A percentile compares a stretch with the other conserved stretches of the same genome.
phyloP scores from a whole-genome alignment of 2,888 invertebrate genomes.

The Melieria picta region DNA sequence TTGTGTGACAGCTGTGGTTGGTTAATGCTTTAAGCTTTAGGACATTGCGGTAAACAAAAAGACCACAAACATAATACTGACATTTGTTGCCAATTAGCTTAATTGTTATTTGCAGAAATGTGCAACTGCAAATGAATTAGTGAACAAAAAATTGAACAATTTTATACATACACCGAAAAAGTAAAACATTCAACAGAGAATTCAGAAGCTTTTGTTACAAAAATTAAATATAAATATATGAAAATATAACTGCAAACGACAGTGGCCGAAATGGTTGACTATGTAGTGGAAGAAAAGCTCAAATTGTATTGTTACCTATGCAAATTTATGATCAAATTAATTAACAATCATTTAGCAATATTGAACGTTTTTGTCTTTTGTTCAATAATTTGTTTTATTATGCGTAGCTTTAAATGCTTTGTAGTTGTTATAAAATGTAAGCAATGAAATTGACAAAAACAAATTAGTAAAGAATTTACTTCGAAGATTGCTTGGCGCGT shows the following conservation, averaged over 20 bases:
- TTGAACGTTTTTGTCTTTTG: neutral
- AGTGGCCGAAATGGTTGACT: constrained; percentile 16
- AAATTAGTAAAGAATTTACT: neutral
- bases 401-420: neutral
- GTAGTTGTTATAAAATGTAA: constrained; percentile 10
- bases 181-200: no score
- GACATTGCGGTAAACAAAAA: constrained; percentile 15
- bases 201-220: no score
- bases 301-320: constrained; percentile 21
- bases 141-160: neutral
- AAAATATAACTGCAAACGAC: no score
- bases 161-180: no score
- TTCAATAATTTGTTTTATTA: neutral
- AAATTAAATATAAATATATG: no score
- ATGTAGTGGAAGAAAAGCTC: constrained; percentile 29
- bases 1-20: no score
- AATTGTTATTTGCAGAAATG: constrained; percentile 27
- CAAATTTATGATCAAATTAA: constrained; percentile 7
- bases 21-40: constrained; percentile 11
- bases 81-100: constrained; percentile 46
- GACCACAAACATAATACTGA: constrained; percentile 18
- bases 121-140: constrained; percentile 13
- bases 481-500: neutral
- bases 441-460: neutral
- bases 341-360: constrained; percentile 7